Conservation (phyloP, 2,113 vertebrate genomes). For the Diadophis punctatus region DNA sequence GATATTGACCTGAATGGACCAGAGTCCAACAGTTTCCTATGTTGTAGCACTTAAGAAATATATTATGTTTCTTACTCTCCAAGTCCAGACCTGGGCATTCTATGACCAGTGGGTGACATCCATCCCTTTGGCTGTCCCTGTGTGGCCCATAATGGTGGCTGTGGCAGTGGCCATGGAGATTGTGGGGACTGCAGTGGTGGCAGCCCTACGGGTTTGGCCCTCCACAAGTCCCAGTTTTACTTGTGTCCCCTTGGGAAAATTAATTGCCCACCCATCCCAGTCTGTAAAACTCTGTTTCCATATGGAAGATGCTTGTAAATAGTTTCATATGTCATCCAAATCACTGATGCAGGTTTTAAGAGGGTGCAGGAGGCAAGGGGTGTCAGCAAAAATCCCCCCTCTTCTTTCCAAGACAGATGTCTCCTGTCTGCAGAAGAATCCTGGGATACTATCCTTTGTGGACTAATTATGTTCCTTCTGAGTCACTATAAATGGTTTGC, state of each 20-base stretch:
- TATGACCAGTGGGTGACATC: neutral
- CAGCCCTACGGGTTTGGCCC: neutral
- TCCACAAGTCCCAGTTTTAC: neutral
- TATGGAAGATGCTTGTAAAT: neutral
- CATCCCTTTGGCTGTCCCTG: neutral
- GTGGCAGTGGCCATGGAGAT: neutral
- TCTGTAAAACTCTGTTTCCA: neutral
- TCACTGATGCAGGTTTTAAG: neutral
- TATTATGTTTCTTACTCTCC: neutral
- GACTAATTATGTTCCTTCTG: neutral
- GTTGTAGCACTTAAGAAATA: neutral
- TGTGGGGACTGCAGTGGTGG: neutral
- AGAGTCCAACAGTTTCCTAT: neutral
- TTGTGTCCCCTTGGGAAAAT: neutral
- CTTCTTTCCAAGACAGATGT: neutral
- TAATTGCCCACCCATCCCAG: neutral
- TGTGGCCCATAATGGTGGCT: neutral
- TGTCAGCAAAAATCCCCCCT: neutral
- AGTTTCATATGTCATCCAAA: neutral
- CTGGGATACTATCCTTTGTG: neutral
- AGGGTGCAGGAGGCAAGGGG: neutral
- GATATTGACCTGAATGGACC: neutral
- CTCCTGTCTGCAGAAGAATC: neutral
- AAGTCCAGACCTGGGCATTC: neutral
- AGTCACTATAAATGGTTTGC: neutral